Evolutionary conservation across 1,140 invertebrate genomes (phyloP), one percentile per base, ranked within the genome.

Genomic region (Trachelipus rathkii): DNA sequence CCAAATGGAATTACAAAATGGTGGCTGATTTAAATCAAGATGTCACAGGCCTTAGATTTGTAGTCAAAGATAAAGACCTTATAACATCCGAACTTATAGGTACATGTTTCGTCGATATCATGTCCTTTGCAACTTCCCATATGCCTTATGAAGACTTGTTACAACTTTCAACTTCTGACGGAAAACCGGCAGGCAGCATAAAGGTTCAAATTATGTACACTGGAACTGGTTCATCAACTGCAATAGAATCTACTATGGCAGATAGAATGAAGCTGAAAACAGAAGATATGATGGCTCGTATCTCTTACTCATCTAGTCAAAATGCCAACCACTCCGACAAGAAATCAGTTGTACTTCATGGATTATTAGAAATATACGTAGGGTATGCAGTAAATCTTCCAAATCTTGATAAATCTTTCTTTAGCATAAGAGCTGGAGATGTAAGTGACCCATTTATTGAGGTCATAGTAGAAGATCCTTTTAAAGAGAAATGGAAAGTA

Each of bases 361-460:
- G 79, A 15, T 10, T 75, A 10, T 45, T 81, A 44, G 71, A 77
- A 43, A 68, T 81, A 13, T 66, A 72, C 8, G 69, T 81, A 33
- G 77, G 72, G 21, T 44, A 72, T 13, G 79, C 79, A 24, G 75
- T 73, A 44, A 77, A 81, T 23, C 44, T 81, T 24, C 79, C 79
- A 33, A 81, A 81, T 71, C 72, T 81, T n/a, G 79, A 81, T 33
- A 74, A 69, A 19, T 78, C 79, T 33, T 77, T 81, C 68, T 73
- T 81, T 23, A 81, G 75, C 50, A 15, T 79, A 13, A 79, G 74
- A 70, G 78, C 78, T 68, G 77, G 77, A 67, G 77, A 81, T 44
- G 75, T 78, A 44, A 78, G 76, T 10, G 79, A 81, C 21, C 79
- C 79, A 19, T 81, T 73, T 71, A 74, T 78, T n/a, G 77, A 74